Base-by-base conservation (phyloP, 1,140 invertebrate species). In the Aleiodes sp. region DNA sequence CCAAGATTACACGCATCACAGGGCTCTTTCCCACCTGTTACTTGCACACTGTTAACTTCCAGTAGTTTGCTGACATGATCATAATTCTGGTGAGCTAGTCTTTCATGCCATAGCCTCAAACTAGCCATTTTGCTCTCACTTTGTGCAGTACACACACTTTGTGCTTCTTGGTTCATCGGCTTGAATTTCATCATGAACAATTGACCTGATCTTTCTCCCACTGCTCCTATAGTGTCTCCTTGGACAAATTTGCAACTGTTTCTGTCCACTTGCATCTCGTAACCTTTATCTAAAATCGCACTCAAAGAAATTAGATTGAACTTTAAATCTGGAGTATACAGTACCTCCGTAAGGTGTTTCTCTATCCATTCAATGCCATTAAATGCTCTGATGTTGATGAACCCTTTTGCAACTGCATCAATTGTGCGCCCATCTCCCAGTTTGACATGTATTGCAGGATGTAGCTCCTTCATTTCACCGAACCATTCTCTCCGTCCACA, bases 231-330 rank as follows among this genome's bases (percentile, higher is more conserved):
- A 33, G 7, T 1, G 12, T 33, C 12, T 8, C 12, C 1, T 33
- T 33, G 7, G 6, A 2, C 31, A 2, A 59, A 28, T 78, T 73
- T 28, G 75, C 74, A 59, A 1, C 8, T 14, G 9, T 2, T 59
- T 12, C 14, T 24, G 26, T 26, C 14, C 1, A 4, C 16, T 1
- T 9, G 28, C 56, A 59, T 59, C 19, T 43, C 60, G 35, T 72
- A 80, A 52, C 78, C 80, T 71, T 73, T 78, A 41, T 78, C 76
- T 4, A 81, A 41, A 0, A 70, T 79, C 31, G 75, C 16, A 24
- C 77, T 80, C 8, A 81, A 71, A 21, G 85, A 86, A 57, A 87
- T 84, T 28, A 87, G 66, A 70, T 87, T 87, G 24, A 39, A 80
- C 65, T 81, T 76, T 21, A 87, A 56, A 39, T 85, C 75, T 0